These are phyloP conservation scores for Microtus ochrogaster DNA, from an alignment of 2,113 vertebrate species.

Conservation along the genomic window DNA sequence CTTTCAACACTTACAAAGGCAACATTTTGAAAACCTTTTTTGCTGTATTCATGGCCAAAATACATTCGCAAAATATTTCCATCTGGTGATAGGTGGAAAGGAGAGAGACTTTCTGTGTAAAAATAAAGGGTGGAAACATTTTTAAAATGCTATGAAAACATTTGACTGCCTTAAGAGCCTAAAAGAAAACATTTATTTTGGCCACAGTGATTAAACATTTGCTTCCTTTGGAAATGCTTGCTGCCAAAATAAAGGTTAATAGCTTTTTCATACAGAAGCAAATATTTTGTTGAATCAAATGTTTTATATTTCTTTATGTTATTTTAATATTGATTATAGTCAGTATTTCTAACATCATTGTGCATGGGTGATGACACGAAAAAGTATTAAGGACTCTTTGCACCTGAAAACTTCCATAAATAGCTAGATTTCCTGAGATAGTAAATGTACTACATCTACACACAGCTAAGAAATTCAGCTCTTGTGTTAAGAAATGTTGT, in stretches of 20 bases:
- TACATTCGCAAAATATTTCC: conserved; percentile 57
- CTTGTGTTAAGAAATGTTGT: not conserved
- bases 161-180: conserved; percentile 59
- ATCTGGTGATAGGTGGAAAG: conserved; percentile 44
- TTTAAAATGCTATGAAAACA: conserved; percentile 74
- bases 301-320: not conserved
- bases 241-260: conserved; percentile 64
- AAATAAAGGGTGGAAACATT: conserved; percentile 69
- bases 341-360: not conserved
- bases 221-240: conserved; percentile 68
- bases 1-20: conserved; percentile 39
- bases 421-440: conserved; percentile 24
- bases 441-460: not conserved
- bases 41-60: conserved; percentile 51
- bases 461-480: conserved; percentile 25
- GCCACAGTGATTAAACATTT: conserved; percentile 64
- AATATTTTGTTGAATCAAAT: conserved; percentile 54
- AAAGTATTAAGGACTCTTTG: not conserved
- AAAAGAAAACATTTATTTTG: conserved; percentile 78
- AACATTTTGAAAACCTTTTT: conserved; percentile 56
- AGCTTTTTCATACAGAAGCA: conserved; percentile 52
- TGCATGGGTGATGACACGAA: not conserved
- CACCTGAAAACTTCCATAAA: not conserved
- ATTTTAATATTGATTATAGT: conserved; percentile 42
- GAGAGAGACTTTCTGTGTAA: conserved; percentile 49